These are phyloP conservation scores for Mechanitis messenoides DNA, from an alignment of 2,888 invertebrate genomes.

Conservation along the genomic window DNA sequence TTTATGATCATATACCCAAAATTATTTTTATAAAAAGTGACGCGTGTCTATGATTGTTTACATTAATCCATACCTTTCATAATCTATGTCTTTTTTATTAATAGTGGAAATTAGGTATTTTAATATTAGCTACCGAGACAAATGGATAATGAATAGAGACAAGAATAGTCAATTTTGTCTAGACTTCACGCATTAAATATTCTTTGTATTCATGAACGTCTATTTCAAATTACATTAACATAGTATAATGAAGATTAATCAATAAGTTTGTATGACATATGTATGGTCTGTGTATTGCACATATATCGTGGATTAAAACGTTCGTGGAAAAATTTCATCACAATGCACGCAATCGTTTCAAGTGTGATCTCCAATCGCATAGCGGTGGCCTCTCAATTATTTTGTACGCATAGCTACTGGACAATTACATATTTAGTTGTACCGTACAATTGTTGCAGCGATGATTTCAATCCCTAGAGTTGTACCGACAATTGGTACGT, in stretches of 20 bases:
- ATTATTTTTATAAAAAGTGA: too few relatives aligned
- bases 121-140: too few relatives aligned
- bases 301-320: slow-evolving; percentile 21
- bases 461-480: slow-evolving; percentile 39
- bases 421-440: slow-evolving; percentile 26
- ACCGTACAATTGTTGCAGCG: too few relatives aligned
- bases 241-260: too few relatives aligned
- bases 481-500: slow-evolving; percentile 15
- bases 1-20: too few relatives aligned
- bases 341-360: slow-evolving; percentile 43
- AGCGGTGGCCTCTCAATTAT: slow-evolving; percentile 56
- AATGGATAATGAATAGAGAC: too few relatives aligned
- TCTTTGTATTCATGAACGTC: not conserved
- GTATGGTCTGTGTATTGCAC: slow-evolving; percentile 13
- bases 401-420: slow-evolving; percentile 36
- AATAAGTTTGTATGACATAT: not conserved
- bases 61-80: too few relatives aligned
- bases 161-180: not conserved
- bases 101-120: too few relatives aligned
- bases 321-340: slow-evolving; percentile 42
- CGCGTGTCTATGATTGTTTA: too few relatives aligned
- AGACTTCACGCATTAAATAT: not conserved
- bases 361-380: slow-evolving; percentile 47
- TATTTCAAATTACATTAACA: not conserved
- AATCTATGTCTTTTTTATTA: too few relatives aligned